These are phyloP conservation scores for Lysandra bellargus DNA, from an alignment of 2,888 invertebrate species.

Conservation along the genomic window DNA sequence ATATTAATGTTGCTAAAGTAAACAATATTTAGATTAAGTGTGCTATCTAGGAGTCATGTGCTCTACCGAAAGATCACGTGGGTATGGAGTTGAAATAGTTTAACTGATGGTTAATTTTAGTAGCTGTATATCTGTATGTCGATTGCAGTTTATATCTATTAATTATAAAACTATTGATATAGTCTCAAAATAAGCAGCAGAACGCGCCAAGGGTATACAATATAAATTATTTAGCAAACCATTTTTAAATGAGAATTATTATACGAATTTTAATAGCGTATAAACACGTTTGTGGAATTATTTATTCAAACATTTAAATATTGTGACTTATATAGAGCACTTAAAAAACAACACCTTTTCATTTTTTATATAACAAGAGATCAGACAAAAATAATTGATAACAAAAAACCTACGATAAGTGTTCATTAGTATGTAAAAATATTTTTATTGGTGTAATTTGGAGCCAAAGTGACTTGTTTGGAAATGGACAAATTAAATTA, in stretches of 20 bases:
- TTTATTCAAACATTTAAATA: conserved; percentile 10
- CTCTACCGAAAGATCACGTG: background rate
- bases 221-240: background rate
- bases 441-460: conserved; percentile 16
- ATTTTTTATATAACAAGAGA: background rate
- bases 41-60: background rate
- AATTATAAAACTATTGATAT: background rate
- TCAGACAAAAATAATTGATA: background rate
- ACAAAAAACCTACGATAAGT: background rate
- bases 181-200: background rate
- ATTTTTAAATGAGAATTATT: background rate
- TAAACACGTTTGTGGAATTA: conserved; percentile 2
- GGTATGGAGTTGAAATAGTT: background rate
- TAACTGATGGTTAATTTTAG: background rate
- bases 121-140: background rate
- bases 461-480: background rate
- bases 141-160: background rate
- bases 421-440: conserved; percentile 15
- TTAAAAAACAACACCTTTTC: conserved; percentile 1
- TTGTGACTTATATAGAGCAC: conserved; percentile 2
- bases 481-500: background rate
- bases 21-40: background rate
- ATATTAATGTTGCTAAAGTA: background rate
- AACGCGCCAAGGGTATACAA: background rate
- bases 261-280: background rate